Evolutionary conservation across 2,888 invertebrate species (phyloP).

Genomic region (Philopedon plagiatum): DNA sequence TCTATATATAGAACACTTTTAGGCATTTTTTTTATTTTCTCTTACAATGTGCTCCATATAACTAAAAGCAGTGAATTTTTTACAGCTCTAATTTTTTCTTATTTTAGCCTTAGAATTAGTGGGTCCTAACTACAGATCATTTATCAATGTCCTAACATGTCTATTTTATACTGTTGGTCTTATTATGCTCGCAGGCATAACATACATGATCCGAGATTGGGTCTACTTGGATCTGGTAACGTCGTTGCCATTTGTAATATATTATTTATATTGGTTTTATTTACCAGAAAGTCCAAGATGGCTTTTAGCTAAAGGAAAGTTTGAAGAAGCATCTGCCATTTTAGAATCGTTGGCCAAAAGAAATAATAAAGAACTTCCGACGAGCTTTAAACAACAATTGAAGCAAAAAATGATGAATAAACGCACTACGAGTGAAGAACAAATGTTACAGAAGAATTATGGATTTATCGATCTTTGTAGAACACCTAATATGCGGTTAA

Average conservation of each 20-base stretch:
- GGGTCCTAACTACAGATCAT: conserved; percentile 91
- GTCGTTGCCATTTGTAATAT: conserved; percentile 87
- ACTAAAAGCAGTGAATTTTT: too few species aligned
- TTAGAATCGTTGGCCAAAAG: conserved; percentile 83
- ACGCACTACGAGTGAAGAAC: conserved; percentile 72
- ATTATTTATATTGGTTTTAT: conserved; percentile 88
- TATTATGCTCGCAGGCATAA: conserved; percentile 86
- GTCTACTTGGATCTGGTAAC: conserved; percentile 84
- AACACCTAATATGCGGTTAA: conserved; percentile 91
- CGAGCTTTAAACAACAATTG: conserved; percentile 79
- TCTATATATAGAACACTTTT: too few species aligned
- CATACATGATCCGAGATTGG: conserved; percentile 90
- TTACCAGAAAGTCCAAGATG: conserved; percentile 94
- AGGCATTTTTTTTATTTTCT: too few species aligned
- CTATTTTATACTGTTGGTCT: conserved; percentile 91
- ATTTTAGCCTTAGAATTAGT: conserved; percentile 89
- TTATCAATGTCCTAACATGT: conserved; percentile 93
- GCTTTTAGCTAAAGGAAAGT: conserved; percentile 83
- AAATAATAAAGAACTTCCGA: conserved; percentile 83
- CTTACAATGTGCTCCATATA: too few species aligned
- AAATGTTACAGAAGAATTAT: conserved; percentile 64
- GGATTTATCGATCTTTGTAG: conserved; percentile 74
- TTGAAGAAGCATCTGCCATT: conserved; percentile 86
- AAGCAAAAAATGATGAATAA: conserved; percentile 80
- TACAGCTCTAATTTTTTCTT: conserved; percentile 18